Conservation (phyloP, 2,113 vertebrate genomes). For the Trichechus manatus region DNA sequence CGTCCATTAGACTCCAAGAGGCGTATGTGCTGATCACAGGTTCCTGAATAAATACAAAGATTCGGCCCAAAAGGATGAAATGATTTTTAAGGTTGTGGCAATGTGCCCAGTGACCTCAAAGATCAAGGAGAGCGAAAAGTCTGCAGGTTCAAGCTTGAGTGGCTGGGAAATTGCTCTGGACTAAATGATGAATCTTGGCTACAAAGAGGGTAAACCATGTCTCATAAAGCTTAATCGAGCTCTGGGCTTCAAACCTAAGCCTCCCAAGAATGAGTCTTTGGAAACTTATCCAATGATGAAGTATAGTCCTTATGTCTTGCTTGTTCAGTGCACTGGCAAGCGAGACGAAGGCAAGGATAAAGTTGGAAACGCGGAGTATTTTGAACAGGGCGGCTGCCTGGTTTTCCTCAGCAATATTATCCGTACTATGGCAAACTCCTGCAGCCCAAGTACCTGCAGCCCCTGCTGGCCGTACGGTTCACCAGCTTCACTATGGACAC, state of each 20-base stretch:
- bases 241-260: constrained; percentile 95
- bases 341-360: constrained; percentile 91
- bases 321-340: constrained; percentile 93
- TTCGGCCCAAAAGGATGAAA: too few relatives aligned
- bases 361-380: constrained; percentile 91
- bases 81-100: too few relatives aligned
- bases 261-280: constrained; percentile 87
- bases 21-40: too few relatives aligned
- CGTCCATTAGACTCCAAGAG: too few relatives aligned
- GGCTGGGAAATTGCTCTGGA: constrained; percentile 93
- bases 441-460: constrained; percentile 96
- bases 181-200: constrained; percentile 80
- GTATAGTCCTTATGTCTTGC: constrained; percentile 87
- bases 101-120: constrained; percentile 64
- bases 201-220: constrained; percentile 92
- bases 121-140: constrained; percentile 89
- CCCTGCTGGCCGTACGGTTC: constrained; percentile 96
- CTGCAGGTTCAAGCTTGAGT: constrained; percentile 91
- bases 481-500: constrained; percentile 90
- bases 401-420: constrained; percentile 97
- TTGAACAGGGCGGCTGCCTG: constrained; percentile 87
- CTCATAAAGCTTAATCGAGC: constrained; percentile 97
- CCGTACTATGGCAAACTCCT: constrained; percentile 97
- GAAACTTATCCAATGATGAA: constrained; percentile 85
- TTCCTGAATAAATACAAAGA: too few relatives aligned